Conservation (phyloP, 2,797 vertebrate genomes). For the Trichosurus vulpecula region DNA sequence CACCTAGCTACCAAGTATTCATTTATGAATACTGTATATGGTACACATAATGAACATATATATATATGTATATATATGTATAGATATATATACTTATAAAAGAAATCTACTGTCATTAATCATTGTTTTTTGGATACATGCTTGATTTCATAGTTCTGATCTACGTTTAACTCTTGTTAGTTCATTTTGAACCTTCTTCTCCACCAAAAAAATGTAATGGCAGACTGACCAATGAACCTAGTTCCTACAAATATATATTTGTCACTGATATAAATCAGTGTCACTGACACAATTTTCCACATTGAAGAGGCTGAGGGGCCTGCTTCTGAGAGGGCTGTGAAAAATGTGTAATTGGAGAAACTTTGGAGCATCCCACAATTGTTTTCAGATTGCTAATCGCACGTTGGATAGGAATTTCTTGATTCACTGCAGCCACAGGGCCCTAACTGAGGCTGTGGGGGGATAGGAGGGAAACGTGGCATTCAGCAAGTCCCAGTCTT, state of each 20-base stretch:
- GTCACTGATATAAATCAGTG: too few species aligned
- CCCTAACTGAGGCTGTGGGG: too few species aligned
- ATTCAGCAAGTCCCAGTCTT: too few species aligned
- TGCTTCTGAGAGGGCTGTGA: too few species aligned
- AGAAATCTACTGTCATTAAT: background rate
- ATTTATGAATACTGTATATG: background rate
- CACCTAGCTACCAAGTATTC: background rate
- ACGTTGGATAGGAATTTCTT: too few species aligned
- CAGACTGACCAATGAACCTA: background rate
- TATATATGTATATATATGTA: background rate
- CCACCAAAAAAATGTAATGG: slow-evolving; percentile 36
- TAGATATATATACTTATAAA: background rate
- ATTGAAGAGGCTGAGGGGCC: too few species aligned
- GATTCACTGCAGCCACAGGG: too few species aligned
- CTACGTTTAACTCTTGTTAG: background rate
- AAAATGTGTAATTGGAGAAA: too few species aligned
- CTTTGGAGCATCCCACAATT: too few species aligned
- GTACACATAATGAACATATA: background rate
- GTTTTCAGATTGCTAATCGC: too few species aligned
- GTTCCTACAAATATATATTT: background rate
- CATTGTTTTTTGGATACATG: slow-evolving; percentile 12
- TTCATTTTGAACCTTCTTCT: background rate
- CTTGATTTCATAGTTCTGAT: background rate
- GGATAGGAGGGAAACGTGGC: too few species aligned
- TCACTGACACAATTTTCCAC: too few species aligned